A percentile compares a stretch with the other conserved stretches of the same genome.
phyloP scores from a whole-genome alignment of 2,113 vertebrate species.

The Boulengeromyrus knoepffleri region DNA sequence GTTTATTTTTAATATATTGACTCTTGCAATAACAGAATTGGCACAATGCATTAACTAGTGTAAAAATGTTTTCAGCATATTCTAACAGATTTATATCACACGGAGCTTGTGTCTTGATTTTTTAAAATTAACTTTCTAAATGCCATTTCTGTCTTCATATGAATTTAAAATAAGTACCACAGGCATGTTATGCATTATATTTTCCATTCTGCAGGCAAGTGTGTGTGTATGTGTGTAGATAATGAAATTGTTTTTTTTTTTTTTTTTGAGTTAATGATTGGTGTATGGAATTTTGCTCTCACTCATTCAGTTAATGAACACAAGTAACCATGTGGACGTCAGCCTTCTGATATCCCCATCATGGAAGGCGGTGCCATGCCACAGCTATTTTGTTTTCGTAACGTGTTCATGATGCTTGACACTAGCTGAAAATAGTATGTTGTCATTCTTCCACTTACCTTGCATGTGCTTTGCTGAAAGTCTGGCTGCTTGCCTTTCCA shows the following conservation, averaged over 20 bases:
- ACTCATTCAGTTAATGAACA: not conserved
- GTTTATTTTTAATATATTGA: not conserved
- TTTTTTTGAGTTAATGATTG: not conserved
- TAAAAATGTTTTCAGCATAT: not conserved
- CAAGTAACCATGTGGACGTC: not conserved
- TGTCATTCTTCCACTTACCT: conserved; percentile 1
- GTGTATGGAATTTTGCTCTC: not conserved
- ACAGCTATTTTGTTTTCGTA: not conserved
- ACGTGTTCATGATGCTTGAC: not conserved
- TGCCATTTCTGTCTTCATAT: not conserved
- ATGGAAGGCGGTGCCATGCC: not conserved
- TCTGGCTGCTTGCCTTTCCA: not conserved
- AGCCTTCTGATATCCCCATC: not conserved
- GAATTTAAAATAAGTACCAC: not conserved
- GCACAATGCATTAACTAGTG: not conserved
- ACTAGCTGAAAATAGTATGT: not conserved
- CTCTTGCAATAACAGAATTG: not conserved
- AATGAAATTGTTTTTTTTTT: not conserved
- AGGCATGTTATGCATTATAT: not conserved
- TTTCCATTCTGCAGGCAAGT: not conserved
- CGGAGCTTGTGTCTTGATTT: not conserved
- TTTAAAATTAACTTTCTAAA: not conserved
- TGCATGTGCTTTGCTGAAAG: not conserved
- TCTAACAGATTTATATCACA: not conserved
- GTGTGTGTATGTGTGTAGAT: not conserved